Percentiles rank a stretch among this genome's conserved stretches.
Evolutionary conservation across 2,888 invertebrate genomes (phyloP).

Genomic region (Leptinotarsa peninsularis): DNA sequence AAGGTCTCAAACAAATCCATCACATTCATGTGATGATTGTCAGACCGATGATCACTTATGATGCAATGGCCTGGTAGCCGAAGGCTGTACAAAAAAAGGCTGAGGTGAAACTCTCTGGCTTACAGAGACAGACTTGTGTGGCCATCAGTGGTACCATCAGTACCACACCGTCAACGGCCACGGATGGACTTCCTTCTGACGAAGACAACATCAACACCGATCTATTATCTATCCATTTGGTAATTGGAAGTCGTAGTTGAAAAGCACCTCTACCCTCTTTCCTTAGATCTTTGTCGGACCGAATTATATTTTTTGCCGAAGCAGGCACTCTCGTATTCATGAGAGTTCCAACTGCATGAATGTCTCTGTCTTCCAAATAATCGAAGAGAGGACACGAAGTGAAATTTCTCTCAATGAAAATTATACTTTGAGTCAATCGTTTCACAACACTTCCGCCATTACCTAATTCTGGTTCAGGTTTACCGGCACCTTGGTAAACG

Average conservation of each 20-base stretch:
- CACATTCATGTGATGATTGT: too few relatives aligned
- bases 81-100: too few relatives aligned
- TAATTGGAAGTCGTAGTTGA: background rate
- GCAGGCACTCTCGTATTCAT: background rate
- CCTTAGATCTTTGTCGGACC: background rate
- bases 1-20: too few relatives aligned
- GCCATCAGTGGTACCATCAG: too few relatives aligned
- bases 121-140: too few relatives aligned
- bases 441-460: slow-evolving; percentile 19
- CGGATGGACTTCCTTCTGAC: too few relatives aligned
- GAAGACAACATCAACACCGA: too few relatives aligned
- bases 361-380: background rate
- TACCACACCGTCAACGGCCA: too few relatives aligned
- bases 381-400: background rate
- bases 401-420: background rate
- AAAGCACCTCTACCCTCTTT: background rate
- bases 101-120: too few relatives aligned
- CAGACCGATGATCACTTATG: too few relatives aligned
- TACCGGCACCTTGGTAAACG: slow-evolving; percentile 8
- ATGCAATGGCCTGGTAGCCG: too few relatives aligned
- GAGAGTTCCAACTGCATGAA: background rate
- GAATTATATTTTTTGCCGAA: background rate
- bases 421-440: slow-evolving; percentile 4
- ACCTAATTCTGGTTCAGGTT: slow-evolving; percentile 9
- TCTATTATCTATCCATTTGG: background rate